Evolutionary conservation across 1,140 invertebrate genomes (phyloP).

Genomic region (Saccostrea cuccullata): DNA sequence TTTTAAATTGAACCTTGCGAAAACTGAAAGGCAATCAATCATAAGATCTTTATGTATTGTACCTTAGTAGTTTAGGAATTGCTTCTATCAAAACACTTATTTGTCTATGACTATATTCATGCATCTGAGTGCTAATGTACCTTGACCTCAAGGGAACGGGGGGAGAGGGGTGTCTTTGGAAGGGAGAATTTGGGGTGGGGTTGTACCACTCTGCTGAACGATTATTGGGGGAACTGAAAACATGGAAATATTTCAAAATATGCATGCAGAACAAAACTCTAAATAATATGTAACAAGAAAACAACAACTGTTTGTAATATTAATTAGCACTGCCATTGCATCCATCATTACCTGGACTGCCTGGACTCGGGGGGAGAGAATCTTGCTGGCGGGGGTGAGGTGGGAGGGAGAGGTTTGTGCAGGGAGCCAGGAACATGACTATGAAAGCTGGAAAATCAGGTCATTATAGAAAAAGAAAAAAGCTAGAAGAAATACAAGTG

Average conservation of each 20-base stretch:
- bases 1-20: conserved; percentile 25
- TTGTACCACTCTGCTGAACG: conserved; percentile 6
- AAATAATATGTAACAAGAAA: background rate
- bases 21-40: conserved; percentile 2
- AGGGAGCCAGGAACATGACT: conserved; percentile 2
- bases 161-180: conserved; percentile 18
- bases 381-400: background rate
- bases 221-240: conserved; percentile 6
- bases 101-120: background rate
- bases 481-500: background rate
- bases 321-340: background rate
- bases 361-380: background rate
- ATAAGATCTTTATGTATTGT: background rate
- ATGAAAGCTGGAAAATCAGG: conserved; percentile 35
- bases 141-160: background rate
- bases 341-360: background rate
- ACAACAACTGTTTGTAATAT: background rate
- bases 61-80: background rate
- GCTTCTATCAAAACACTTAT: background rate
- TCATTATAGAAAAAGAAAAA: background rate
- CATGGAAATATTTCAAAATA: background rate
- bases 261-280: background rate
- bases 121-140: background rate
- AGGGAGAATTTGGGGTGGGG: conserved; percentile 13
- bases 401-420: conserved; percentile 25